Conservation (phyloP, 2,888 invertebrate species). For the Lycia hirtaria region DNA sequence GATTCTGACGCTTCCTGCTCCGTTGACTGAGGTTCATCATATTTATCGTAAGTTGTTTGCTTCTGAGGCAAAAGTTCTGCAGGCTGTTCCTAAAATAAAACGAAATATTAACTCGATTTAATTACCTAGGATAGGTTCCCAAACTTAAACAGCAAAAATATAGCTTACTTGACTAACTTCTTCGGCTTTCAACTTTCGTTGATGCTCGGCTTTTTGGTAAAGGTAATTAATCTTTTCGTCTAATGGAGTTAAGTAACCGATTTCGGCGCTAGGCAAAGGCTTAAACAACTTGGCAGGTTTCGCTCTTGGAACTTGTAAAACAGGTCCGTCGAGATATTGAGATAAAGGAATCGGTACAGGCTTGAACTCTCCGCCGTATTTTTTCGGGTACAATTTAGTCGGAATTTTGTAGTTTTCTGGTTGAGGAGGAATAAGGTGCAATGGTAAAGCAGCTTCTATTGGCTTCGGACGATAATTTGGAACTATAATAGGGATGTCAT, state of each 20-base stretch:
- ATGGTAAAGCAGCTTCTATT: slow-evolving; percentile 59
- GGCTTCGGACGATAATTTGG: slow-evolving; percentile 45
- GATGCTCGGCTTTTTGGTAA: slow-evolving; percentile 81
- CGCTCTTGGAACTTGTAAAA: slow-evolving; percentile 71
- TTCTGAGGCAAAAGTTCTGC: slow-evolving; percentile 37
- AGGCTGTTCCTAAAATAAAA: slow-evolving; percentile 36
- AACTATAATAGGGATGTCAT: slow-evolving; percentile 42
- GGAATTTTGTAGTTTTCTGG: slow-evolving; percentile 70
- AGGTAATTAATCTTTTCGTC: slow-evolving; percentile 73
- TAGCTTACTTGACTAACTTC: slow-evolving; percentile 54
- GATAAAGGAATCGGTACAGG: slow-evolving; percentile 74
- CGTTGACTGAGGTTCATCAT: slow-evolving; percentile 49
- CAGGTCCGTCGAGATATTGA: slow-evolving; percentile 61
- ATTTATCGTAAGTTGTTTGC: slow-evolving; percentile 51
- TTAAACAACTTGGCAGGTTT: slow-evolving; percentile 72
- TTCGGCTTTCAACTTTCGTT: slow-evolving; percentile 72
- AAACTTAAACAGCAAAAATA: slow-evolving; percentile 30
- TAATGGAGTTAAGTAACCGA: slow-evolving; percentile 53
- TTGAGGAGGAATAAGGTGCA: slow-evolving; percentile 65
- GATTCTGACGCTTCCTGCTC: slow-evolving; percentile 77
- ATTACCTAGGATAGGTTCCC: slow-evolving; percentile 20
- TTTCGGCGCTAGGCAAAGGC: slow-evolving; percentile 61
- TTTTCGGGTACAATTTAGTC: slow-evolving; percentile 86
- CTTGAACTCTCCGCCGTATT: slow-evolving; percentile 80
- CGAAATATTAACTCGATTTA: slow-evolving; percentile 24